Evolutionary conservation across 1,140 invertebrate genomes (phyloP).

Genomic region (Platorchestia sp.): DNA sequence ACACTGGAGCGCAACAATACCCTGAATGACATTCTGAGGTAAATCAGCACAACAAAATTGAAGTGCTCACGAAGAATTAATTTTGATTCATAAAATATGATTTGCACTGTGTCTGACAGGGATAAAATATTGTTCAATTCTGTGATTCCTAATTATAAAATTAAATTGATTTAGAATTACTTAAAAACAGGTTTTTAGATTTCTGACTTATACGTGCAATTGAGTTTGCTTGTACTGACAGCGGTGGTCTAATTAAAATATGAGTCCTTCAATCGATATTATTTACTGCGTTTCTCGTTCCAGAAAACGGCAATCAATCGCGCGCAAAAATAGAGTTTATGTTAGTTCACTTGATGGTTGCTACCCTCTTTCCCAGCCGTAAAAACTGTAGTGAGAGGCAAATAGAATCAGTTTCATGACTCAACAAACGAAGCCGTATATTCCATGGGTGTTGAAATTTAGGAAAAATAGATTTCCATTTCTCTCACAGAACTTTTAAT

Average conservation of each 20-base stretch:
- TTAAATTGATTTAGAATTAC: neutral
- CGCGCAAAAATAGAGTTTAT: no score
- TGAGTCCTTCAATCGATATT: neutral
- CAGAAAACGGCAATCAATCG: neutral
- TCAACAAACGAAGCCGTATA: neutral
- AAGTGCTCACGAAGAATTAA: neutral
- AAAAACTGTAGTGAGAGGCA: neutral
- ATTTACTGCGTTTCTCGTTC: neutral
- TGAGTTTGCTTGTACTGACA: neutral
- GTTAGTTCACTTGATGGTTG: neutral
- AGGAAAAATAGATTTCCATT: neutral
- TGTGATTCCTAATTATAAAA: neutral
- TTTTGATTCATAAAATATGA: neutral
- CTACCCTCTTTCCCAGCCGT: neutral
- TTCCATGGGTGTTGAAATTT: neutral
- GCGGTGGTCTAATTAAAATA: neutral
- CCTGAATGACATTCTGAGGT: neutral
- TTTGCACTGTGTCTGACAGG: neutral
- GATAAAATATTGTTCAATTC: neutral
- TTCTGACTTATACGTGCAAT: neutral
- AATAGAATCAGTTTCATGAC: neutral
- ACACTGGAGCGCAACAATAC: neutral
- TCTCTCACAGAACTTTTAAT: neutral
- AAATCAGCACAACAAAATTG: neutral
- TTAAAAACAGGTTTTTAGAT: neutral